Conservation (phyloP, 2,797 vertebrate genomes). For the Esox masquinongy region DNA sequence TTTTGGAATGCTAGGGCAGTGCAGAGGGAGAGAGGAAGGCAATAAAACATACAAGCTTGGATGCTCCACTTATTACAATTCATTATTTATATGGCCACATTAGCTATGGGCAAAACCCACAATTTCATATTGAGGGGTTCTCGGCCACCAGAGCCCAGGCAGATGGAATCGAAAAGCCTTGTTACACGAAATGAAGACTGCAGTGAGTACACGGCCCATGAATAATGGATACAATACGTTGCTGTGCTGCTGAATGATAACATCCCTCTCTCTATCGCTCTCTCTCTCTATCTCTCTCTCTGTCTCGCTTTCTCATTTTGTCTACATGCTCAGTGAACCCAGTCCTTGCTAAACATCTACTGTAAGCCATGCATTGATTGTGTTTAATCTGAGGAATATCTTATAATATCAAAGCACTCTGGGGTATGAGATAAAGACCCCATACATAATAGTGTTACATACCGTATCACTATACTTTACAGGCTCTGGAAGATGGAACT, state of each 20-base stretch:
- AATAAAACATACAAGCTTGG: slow-evolving; percentile 59
- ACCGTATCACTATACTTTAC: neutral
- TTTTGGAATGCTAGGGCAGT: slow-evolving; percentile 56
- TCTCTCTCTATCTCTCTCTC: neutral
- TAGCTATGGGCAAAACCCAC: slow-evolving; percentile 53
- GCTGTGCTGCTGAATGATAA: slow-evolving; percentile 34
- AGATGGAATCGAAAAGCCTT: slow-evolving; percentile 44
- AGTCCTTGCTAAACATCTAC: slow-evolving; percentile 10
- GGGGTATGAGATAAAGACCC: neutral
- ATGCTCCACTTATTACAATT: slow-evolving; percentile 67
- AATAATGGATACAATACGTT: slow-evolving; percentile 54
- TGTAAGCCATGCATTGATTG: slow-evolving; percentile 1
- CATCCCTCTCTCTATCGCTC: neutral
- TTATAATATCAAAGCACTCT: slow-evolving; percentile 18
- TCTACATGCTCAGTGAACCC: slow-evolving; percentile 5
- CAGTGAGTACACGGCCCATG: slow-evolving; percentile 39
- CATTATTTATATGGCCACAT: slow-evolving; percentile 68
- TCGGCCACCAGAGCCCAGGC: slow-evolving; percentile 14
- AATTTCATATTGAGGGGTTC: slow-evolving; percentile 42
- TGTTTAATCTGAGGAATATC: slow-evolving; percentile 28
- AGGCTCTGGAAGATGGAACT: slow-evolving; percentile 16
- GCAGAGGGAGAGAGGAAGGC: slow-evolving; percentile 47
- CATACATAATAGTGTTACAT: neutral
- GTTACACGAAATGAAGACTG: slow-evolving; percentile 49
- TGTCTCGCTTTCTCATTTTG: neutral